Percentiles rank a stretch among this genome's conserved stretches.
Conservation (phyloP, 2,888 invertebrate species). For the Cephus rjabovi region DNA sequence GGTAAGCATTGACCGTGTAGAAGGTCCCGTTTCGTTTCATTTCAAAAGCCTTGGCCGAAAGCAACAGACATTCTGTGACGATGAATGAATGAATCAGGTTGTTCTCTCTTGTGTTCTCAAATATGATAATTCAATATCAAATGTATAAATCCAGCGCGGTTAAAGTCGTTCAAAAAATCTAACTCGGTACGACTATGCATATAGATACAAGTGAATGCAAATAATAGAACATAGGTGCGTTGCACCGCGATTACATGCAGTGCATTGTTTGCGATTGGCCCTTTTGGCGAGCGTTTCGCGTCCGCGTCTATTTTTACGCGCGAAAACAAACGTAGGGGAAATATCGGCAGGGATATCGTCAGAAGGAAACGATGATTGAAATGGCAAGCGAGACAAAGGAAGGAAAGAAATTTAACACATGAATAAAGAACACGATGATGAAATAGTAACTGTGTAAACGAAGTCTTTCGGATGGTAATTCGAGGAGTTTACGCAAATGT, state of each 20-base stretch:
- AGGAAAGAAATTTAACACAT: background rate
- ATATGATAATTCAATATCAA: background rate
- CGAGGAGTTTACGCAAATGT: background rate
- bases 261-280: background rate
- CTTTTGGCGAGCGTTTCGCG: background rate
- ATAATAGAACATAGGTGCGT: background rate
- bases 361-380: background rate
- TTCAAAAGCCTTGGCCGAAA: slow-evolving; percentile 24
- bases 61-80: background rate
- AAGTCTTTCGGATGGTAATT: background rate
- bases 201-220: background rate
- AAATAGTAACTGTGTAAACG: background rate
- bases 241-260: background rate
- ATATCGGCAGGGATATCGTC: background rate
- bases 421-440: background rate
- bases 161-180: background rate
- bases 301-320: background rate
- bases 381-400: background rate
- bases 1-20: slow-evolving; percentile 22
- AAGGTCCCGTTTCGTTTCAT: slow-evolving; percentile 19
- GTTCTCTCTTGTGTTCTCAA: background rate
- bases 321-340: background rate
- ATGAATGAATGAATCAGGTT: background rate
- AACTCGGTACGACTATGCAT: background rate
- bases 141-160: background rate